Percentiles rank a stretch among this genome's conserved stretches.
Conservation (phyloP, 2,797 vertebrate species). For the Arctocebus calabarensis region DNA sequence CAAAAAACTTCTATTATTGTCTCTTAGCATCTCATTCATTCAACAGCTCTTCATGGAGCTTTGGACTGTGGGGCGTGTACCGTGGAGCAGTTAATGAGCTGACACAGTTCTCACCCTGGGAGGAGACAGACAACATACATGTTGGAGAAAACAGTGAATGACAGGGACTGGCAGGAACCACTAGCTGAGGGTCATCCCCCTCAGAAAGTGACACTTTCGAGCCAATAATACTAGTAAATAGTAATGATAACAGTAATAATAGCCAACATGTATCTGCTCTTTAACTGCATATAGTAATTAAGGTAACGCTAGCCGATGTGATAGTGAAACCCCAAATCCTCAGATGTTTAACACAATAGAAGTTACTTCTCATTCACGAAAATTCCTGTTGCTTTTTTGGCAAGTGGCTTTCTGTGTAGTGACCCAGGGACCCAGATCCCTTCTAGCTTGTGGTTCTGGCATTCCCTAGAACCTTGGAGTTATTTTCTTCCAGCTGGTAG, state of each 20-base stretch:
- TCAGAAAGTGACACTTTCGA: constrained; percentile 26
- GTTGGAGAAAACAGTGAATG: background rate
- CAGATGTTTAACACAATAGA: background rate
- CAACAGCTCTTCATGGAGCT: background rate
- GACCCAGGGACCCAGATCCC: background rate
- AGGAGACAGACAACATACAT: background rate
- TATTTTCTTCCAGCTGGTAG: background rate
- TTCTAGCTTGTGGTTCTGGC: background rate
- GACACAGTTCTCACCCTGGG: background rate
- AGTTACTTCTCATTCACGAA: background rate
- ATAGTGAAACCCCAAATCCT: background rate
- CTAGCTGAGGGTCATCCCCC: background rate
- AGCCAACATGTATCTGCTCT: rapidly evolving
- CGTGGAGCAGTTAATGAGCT: background rate
- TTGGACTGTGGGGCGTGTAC: background rate
- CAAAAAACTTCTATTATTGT: background rate
- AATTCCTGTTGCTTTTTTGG: background rate
- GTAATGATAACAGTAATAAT: rapidly evolving
- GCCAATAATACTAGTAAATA: background rate
- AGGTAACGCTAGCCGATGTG: background rate
- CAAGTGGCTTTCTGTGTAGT: background rate
- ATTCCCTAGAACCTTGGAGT: background rate
- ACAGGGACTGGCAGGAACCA: background rate
- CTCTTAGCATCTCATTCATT: background rate
- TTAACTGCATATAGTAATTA: background rate